Percentiles rank a stretch among this genome's conserved stretches.
These are phyloP conservation scores for Drosophila tripunctata DNA, from an alignment of 2,888 invertebrate species.

Conservation along the genomic window DNA sequence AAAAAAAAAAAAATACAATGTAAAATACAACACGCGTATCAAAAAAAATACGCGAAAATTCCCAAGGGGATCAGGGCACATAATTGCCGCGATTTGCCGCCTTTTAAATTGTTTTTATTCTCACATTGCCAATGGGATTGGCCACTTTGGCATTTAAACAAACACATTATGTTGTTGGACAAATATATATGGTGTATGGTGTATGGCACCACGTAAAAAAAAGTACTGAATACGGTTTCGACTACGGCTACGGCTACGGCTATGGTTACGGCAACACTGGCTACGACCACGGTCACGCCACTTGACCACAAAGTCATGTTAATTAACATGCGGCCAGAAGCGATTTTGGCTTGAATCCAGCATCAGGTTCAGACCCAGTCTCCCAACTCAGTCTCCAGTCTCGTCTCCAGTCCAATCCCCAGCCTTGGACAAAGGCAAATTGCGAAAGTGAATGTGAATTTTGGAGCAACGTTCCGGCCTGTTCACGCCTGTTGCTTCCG, in stretches of 20 bases:
- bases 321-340: constrained; percentile 75
- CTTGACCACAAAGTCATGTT: constrained; percentile 78
- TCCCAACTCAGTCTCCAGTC: not conserved
- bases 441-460: constrained; percentile 24
- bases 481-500: constrained; percentile 57
- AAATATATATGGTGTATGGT: constrained; percentile 66
- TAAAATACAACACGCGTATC: not conserved
- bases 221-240: constrained; percentile 11
- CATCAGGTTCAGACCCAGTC: not conserved
- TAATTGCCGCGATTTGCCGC: constrained; percentile 77
- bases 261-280: too few relatives aligned
- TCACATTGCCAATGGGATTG: constrained; percentile 31
- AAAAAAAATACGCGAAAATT: constrained; percentile 34
- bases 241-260: constrained; percentile 11
- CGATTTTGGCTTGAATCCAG: constrained; percentile 27
- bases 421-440: constrained; percentile 21
- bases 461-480: constrained; percentile 5
- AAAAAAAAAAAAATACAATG: not conserved
- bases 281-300: constrained; percentile 34
- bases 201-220: too few relatives aligned
- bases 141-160: constrained; percentile 62
- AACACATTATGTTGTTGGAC: constrained; percentile 74
- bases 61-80: constrained; percentile 50
- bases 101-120: constrained; percentile 68
- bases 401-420: not conserved